These are phyloP conservation scores for Heliocidaris tuberculata DNA, from an alignment of 35 echinoderm and acorn worm genomes.

Conservation along the genomic window DNA sequence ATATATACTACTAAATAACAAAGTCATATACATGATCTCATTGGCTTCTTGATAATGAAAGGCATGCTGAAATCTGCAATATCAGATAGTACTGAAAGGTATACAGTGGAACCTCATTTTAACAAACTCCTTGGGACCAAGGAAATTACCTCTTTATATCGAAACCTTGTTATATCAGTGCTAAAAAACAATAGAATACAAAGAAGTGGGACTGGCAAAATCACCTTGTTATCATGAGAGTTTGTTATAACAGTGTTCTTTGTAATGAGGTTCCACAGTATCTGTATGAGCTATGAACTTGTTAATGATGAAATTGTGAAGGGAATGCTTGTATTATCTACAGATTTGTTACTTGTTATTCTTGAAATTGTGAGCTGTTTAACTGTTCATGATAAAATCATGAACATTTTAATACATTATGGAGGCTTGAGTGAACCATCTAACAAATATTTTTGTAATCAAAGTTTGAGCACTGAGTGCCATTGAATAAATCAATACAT, in stretches of 20 bases:
- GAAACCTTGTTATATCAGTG: too few relatives aligned
- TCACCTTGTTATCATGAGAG: too few relatives aligned
- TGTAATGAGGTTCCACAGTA: too few relatives aligned
- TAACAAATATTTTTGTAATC: neutral
- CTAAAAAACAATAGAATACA: too few relatives aligned
- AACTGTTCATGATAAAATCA: neutral
- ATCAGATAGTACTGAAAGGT: neutral
- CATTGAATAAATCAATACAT: neutral
- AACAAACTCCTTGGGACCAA: too few relatives aligned
- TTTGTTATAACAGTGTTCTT: too few relatives aligned
- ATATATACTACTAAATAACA: neutral
- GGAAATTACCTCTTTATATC: too few relatives aligned
- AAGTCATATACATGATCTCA: too few relatives aligned
- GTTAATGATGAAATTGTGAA: neutral
- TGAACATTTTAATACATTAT: neutral
- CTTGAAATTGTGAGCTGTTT: neutral
- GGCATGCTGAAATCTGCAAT: neutral
- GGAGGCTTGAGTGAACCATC: neutral
- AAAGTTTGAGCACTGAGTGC: neutral
- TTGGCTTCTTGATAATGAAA: neutral
- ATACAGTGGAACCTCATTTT: too few relatives aligned
- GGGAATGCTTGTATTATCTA: too few relatives aligned
- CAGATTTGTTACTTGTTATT: too few relatives aligned
- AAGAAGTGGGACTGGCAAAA: too few relatives aligned
- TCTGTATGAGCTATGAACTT: neutral